phyloP scores from a whole-genome alignment of 2,888 invertebrate species.

The Miltochrista miniata region DNA sequence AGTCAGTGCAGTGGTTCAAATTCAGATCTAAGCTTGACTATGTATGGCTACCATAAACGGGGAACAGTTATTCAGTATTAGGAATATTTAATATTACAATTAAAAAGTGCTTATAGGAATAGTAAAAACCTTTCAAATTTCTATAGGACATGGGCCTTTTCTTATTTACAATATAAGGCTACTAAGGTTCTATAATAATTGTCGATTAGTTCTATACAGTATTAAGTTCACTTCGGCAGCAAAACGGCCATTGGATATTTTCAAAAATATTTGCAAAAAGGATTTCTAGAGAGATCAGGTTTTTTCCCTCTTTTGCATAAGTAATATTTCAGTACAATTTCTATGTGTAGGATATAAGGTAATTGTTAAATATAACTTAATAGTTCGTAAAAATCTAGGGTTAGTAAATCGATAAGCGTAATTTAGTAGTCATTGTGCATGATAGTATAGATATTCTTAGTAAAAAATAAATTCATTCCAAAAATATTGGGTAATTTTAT shows the following conservation, averaged over 20 bases:
- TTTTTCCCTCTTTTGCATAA: slow-evolving; percentile 8
- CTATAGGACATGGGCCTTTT: slow-evolving; percentile 18
- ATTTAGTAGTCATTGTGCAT: slow-evolving; percentile 63
- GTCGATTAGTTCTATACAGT: slow-evolving; percentile 1
- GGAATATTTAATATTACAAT: too few relatives aligned
- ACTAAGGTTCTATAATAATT: slow-evolving; percentile 19
- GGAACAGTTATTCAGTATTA: slow-evolving; percentile 15
- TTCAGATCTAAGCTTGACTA: too few relatives aligned
- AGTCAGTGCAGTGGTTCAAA: too few relatives aligned
- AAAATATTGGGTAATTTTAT: slow-evolving; percentile 68
- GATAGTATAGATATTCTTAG: slow-evolving; percentile 56
- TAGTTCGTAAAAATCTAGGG: slow-evolving; percentile 39
- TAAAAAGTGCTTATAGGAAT: too few relatives aligned
- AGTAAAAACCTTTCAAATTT: neutral
- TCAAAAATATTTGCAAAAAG: slow-evolving; percentile 14
- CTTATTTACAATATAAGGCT: slow-evolving; percentile 35
- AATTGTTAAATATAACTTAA: slow-evolving; percentile 16
- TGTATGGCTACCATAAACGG: neutral
- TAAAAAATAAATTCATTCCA: slow-evolving; percentile 72
- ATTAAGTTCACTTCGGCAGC: slow-evolving; percentile 28
- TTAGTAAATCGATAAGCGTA: slow-evolving; percentile 76
- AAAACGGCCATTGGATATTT: slow-evolving; percentile 21
- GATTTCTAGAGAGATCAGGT: too few relatives aligned
- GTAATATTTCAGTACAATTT: slow-evolving; percentile 2
- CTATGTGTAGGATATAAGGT: slow-evolving; percentile 16